A percentile compares a stretch with the other conserved stretches of the same genome.
Conservation (phyloP, 2,888 invertebrate genomes). For the Neoitamus cyanurus region DNA sequence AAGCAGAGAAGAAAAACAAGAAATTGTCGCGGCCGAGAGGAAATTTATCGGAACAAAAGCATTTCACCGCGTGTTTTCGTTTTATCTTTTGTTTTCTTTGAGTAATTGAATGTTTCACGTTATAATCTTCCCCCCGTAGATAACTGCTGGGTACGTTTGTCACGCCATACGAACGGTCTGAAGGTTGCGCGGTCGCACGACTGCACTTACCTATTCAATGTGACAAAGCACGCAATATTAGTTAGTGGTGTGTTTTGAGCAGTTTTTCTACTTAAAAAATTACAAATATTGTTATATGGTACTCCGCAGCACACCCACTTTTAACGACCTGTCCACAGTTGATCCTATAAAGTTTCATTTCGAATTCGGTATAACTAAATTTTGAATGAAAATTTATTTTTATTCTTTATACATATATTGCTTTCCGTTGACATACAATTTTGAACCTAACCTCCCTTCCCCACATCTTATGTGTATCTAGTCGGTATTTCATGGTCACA, state of each 20-base stretch:
- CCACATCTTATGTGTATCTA: too few relatives aligned
- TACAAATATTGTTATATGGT: neutral
- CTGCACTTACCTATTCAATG: neutral
- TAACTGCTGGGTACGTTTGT: neutral
- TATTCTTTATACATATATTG: too few relatives aligned
- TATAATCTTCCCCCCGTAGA: neutral
- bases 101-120: conserved; percentile 19
- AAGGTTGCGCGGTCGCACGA: neutral
- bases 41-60: conserved; percentile 19
- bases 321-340: neutral
- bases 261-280: neutral
- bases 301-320: neutral
- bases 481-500: too few relatives aligned
- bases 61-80: neutral
- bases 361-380: too few relatives aligned
- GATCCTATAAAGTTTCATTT: too few relatives aligned
- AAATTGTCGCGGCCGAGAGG: conserved; percentile 3
- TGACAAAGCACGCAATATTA: neutral
- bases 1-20: neutral
- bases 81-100: neutral
- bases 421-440: too few relatives aligned
- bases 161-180: conserved; percentile 11
- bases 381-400: too few relatives aligned
- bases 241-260: neutral
- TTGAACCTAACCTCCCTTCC: too few relatives aligned